Percentiles rank a stretch among this genome's conserved stretches.
phyloP scores from a whole-genome alignment of 2,797 vertebrate species.

The Zenarchopterus dispar region DNA sequence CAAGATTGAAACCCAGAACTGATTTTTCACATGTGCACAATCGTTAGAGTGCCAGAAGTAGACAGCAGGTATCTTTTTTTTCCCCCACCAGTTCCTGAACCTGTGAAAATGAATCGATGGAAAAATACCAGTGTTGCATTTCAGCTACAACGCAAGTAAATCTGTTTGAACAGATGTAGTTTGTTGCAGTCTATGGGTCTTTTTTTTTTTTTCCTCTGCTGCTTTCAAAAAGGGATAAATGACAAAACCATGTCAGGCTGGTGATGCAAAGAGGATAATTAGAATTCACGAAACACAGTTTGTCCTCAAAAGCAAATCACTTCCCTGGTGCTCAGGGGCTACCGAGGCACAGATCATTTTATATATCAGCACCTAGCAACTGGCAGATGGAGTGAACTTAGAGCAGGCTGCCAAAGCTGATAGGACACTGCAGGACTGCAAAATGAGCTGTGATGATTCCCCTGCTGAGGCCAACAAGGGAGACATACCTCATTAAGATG shows the following conservation, averaged over 20 bases:
- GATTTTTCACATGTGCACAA: slow-evolving; percentile 49
- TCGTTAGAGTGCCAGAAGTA: slow-evolving; percentile 28
- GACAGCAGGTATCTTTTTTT: slow-evolving; percentile 34
- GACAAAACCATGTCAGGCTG: slow-evolving; percentile 68
- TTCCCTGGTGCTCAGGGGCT: slow-evolving; percentile 81
- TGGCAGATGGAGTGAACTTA: slow-evolving; percentile 83
- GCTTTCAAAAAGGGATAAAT: slow-evolving; percentile 69
- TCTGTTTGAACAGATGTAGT: slow-evolving; percentile 52
- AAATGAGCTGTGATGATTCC: slow-evolving; percentile 80
- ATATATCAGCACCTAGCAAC: slow-evolving; percentile 86
- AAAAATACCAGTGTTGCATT: slow-evolving; percentile 52
- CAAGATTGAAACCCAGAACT: slow-evolving; percentile 53
- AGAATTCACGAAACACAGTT: slow-evolving; percentile 84
- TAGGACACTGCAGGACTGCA: slow-evolving; percentile 80
- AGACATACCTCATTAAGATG: slow-evolving; percentile 80
- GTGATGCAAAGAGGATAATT: slow-evolving; percentile 81
- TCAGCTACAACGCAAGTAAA: slow-evolving; percentile 17
- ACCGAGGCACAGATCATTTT: slow-evolving; percentile 83
- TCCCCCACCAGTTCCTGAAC: slow-evolving; percentile 31
- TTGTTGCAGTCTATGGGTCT: slow-evolving; percentile 38
- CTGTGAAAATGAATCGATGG: slow-evolving; percentile 53
- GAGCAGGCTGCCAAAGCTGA: slow-evolving; percentile 79
- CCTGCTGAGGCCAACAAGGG: slow-evolving; percentile 77
- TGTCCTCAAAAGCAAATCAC: slow-evolving; percentile 83
- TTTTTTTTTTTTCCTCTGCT: background rate